These are phyloP conservation scores for Lottia gigantea DNA, from an alignment of 2,888 invertebrate species.

Conservation along the genomic window DNA sequence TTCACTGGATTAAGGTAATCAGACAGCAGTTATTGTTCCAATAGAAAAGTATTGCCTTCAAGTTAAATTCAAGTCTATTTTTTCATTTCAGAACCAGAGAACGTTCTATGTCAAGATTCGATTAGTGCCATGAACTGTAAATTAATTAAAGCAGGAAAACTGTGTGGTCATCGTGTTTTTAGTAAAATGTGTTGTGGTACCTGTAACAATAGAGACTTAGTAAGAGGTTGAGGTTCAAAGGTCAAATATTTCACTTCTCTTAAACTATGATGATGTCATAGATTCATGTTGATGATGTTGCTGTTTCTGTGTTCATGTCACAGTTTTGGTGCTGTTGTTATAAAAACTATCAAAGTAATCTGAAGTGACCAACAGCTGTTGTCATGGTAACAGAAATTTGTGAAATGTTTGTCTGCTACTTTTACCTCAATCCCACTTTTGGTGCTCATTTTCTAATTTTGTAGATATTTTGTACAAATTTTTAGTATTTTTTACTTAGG, in stretches of 20 bases:
- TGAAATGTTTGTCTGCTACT: neutral
- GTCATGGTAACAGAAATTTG: too few species aligned
- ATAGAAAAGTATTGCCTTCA: too few species aligned
- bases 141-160: constrained; percentile 85
- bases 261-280: too few species aligned
- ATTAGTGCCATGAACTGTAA: constrained; percentile 89
- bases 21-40: too few species aligned
- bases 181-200: constrained; percentile 91
- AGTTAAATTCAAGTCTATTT: neutral
- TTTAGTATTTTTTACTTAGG: too few species aligned
- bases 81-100: constrained; percentile 51
- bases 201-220: constrained; percentile 70
- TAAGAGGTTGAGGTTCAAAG: neutral
- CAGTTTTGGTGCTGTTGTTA: constrained; percentile 11
- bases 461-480: neutral
- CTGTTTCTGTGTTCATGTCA: neutral
- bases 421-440: constrained; percentile 4
- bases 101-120: constrained; percentile 87
- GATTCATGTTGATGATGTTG: too few species aligned
- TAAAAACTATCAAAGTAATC: neutral
- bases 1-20: too few species aligned
- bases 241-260: too few species aligned
- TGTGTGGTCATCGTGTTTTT: constrained; percentile 83
- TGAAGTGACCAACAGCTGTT: neutral
- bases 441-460: constrained; percentile 3